Base-by-base conservation (phyloP, 2,888 invertebrate genomes). In the Argyresthia goedartella region DNA sequence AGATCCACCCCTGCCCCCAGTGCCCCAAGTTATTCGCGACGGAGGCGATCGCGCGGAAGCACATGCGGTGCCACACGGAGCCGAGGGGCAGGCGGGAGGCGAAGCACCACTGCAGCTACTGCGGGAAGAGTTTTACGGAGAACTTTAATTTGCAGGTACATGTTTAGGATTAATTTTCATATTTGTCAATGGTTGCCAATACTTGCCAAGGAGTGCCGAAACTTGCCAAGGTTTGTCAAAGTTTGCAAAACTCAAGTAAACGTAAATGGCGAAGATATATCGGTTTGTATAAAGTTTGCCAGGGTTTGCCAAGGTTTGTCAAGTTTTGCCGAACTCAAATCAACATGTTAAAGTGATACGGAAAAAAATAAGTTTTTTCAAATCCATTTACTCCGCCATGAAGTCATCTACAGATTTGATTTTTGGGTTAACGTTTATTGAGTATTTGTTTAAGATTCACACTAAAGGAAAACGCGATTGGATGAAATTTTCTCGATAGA, bases 21-120 rank as follows among this genome's bases (percentile, higher is more conserved):
- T 87, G 87, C 50, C 71, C 77, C 0, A 87, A 87, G 61, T 76
- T 68, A 60, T 87, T 85, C 49, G 87, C 87, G 0, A 82, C 85
- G 0, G 66, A 63, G 8, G 67, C 69, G 0, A 62, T 81, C 0
- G 63, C 86, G 1, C 79, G 73, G 53, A 76, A 81, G 53, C 87
- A 87, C 41, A 69, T 72, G 71, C 81, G 81, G 51, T 73, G 73
- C 0, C 87, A 86, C 57, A 81, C 78, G 57, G 25, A 25, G 25
- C 25, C 25, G 2, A 57, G 80, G 0, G 59, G 67, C 6, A 60
- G 67, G 34, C 61, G 73, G 0, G 85, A 80, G 0, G 65, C 76
- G 1, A 74, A 75, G 0, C 76, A 69, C 58, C 64, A 76, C 3
- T 87, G 87, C 55, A 71, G 73, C 0, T 85, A 77, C 61, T 87